These are phyloP conservation scores for Zeuzera pyrina DNA, from an alignment of 2,888 invertebrate genomes.

Conservation along the genomic window DNA sequence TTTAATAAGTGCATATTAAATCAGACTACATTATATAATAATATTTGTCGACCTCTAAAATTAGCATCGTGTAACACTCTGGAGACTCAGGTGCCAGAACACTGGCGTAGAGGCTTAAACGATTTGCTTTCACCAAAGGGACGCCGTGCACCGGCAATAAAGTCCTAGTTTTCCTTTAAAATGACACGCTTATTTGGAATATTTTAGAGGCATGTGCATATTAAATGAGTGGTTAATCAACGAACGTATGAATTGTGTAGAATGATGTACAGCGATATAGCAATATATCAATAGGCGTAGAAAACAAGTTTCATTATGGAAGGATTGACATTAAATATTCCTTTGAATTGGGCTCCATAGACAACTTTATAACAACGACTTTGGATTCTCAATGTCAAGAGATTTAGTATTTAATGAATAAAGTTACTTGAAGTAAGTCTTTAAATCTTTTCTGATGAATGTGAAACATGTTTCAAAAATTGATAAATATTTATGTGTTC, in stretches of 20 bases:
- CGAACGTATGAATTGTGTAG: constrained; percentile 9
- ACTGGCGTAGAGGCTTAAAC: constrained; percentile 46
- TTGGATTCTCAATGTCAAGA: no score
- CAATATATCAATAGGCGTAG: no score
- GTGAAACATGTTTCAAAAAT: no score
- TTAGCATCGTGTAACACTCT: constrained; percentile 34
- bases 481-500: no score
- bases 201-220: constrained; percentile 6
- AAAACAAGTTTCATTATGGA: no score
- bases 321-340: constrained; percentile 1
- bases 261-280: neutral
- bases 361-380: neutral
- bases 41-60: constrained; percentile 23
- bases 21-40: no score
- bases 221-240: neutral
- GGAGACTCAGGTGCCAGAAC: constrained; percentile 47
- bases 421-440: no score
- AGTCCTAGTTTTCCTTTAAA: constrained; percentile 37
- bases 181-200: constrained; percentile 9
- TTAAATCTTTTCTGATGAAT: no score
- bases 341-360: neutral
- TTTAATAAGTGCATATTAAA: no score
- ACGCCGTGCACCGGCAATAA: constrained; percentile 34
- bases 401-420: no score
- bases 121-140: constrained; percentile 40